Evolutionary conservation across 1,140 invertebrate species (phyloP).

Genomic region (Musca domestica): DNA sequence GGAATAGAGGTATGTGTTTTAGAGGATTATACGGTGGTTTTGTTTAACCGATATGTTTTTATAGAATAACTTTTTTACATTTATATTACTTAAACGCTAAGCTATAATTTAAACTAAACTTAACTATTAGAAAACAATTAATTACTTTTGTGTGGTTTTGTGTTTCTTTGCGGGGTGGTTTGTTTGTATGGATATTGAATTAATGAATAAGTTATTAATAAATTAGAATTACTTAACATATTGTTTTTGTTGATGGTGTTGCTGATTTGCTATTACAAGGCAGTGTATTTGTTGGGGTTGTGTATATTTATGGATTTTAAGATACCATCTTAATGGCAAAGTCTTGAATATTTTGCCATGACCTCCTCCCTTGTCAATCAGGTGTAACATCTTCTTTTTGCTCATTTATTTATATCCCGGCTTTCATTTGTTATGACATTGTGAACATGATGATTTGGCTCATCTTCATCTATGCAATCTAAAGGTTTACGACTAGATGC

Average conservation of each 20-base stretch:
- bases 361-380: too few relatives aligned
- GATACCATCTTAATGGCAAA: neutral
- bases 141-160: conserved; percentile 11
- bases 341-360: neutral
- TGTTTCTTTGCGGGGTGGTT: conserved; percentile 5
- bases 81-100: neutral
- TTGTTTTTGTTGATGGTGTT: conserved; percentile 33
- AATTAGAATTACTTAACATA: conserved; percentile 25
- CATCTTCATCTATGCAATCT: conserved; percentile 24
- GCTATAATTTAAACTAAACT: neutral
- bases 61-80: neutral
- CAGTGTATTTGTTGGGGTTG: neutral
- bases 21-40: conserved; percentile 21
- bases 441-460: conserved; percentile 13
- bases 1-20: conserved; percentile 26
- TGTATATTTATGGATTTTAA: neutral
- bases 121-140: conserved; percentile 41
- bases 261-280: conserved; percentile 27
- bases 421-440: conserved; percentile 6
- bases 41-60: neutral
- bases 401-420: neutral
- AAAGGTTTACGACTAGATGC: conserved; percentile 58
- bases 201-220: conserved; percentile 11
- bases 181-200: neutral
- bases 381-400: neutral